Conservation (phyloP, 2,888 invertebrate genomes). For the Electrophaes corylata region DNA sequence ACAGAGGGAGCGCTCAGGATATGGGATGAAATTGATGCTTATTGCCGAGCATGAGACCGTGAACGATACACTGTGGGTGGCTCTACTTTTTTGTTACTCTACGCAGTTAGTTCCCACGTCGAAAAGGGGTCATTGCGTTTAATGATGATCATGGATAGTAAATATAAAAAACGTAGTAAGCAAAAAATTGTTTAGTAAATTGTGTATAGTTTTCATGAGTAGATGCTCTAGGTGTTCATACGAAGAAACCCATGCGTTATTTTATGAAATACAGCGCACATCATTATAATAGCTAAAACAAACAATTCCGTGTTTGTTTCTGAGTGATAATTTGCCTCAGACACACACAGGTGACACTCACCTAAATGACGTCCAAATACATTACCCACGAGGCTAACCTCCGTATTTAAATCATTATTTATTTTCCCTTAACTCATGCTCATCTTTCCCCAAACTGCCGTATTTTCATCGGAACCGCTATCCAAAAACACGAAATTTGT, state of each 20-base stretch:
- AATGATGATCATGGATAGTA: neutral
- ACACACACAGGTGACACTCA: neutral
- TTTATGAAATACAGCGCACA: too few species aligned
- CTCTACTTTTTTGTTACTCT: conserved; percentile 16
- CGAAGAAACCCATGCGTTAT: too few species aligned
- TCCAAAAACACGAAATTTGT: too few species aligned
- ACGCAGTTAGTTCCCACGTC: conserved; percentile 19
- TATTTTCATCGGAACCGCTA: neutral
- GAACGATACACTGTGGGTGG: conserved; percentile 39
- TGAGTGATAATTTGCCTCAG: neutral
- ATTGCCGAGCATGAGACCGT: conserved; percentile 57
- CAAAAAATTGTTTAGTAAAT: neutral
- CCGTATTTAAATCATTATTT: neutral
- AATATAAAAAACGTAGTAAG: neutral
- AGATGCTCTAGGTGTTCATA: too few species aligned
- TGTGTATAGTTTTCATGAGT: neutral
- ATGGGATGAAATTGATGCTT: conserved; percentile 79
- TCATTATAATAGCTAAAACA: neutral
- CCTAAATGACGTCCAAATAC: neutral
- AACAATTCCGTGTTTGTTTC: neutral
- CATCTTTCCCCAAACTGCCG: too few species aligned
- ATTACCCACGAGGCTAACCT: neutral
- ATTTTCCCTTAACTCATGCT: too few species aligned
- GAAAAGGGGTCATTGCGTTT: neutral
- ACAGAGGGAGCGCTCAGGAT: conserved; percentile 66